These are phyloP conservation scores for Channa argus DNA, from an alignment of 2,113 vertebrate genomes.

Conservation along the genomic window DNA sequence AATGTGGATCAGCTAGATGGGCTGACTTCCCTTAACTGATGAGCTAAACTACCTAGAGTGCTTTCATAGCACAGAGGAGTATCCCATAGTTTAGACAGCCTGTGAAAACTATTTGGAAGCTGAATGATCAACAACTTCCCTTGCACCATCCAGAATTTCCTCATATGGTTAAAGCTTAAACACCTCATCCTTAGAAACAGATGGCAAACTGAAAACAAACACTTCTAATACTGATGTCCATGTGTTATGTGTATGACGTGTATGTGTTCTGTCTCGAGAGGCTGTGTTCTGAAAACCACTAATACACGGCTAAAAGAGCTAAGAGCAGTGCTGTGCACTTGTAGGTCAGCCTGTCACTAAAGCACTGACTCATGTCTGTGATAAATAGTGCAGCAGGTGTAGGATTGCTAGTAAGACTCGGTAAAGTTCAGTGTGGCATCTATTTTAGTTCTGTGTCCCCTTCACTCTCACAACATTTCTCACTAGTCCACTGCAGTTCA, in stretches of 20 bases:
- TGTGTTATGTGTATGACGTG: neutral
- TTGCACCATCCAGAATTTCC: neutral
- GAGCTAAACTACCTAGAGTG: neutral
- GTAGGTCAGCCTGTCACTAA: slow-evolving; percentile 27
- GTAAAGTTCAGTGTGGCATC: slow-evolving; percentile 42
- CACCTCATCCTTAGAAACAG: neutral
- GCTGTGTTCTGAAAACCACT: neutral
- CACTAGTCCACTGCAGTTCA: neutral
- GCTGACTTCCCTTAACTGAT: neutral
- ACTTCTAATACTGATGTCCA: neutral
- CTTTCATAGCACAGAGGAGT: neutral
- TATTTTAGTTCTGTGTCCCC: slow-evolving; percentile 51
- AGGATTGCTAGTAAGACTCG: slow-evolving; percentile 31
- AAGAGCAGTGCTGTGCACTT: neutral
- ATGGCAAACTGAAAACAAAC: neutral
- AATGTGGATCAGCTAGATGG: slow-evolving; percentile 58
- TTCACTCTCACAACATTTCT: slow-evolving; percentile 4
- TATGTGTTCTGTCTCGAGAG: neutral
- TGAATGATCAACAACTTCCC: slow-evolving; percentile 1
- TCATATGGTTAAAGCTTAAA: slow-evolving; percentile 1
- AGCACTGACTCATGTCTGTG: slow-evolving; percentile 6
- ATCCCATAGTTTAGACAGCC: neutral
- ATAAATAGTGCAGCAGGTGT: slow-evolving; percentile 61
- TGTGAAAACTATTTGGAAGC: neutral
- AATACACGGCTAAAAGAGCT: neutral